Evolutionary conservation across 2,113 vertebrate species (phyloP).

Genomic region (Ceyx margarethae): DNA sequence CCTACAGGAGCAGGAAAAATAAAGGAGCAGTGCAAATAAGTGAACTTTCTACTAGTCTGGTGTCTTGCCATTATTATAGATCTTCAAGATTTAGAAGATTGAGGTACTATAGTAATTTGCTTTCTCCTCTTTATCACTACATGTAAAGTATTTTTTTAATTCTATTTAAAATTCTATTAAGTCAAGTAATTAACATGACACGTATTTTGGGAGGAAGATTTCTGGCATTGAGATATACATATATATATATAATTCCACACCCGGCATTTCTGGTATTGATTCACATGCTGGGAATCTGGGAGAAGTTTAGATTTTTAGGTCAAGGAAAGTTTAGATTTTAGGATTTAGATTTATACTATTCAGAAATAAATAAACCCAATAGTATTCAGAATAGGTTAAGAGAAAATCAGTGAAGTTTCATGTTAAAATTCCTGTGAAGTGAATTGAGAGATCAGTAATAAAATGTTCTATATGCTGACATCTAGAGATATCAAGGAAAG

Average conservation of each 20-base stretch:
- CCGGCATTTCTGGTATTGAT: neutral
- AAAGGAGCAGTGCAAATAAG: neutral
- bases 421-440: neutral
- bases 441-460: neutral
- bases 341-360: neutral
- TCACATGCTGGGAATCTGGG: neutral
- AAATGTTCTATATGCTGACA: neutral
- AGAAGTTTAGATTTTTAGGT: too few relatives aligned
- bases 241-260: too few relatives aligned
- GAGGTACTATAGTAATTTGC: neutral
- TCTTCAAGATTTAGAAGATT: neutral
- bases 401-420: neutral
- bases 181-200: neutral
- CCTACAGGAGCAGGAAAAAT: neutral
- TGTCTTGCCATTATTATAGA: neutral
- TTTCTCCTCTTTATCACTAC: neutral
- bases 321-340: neutral
- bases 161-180: neutral
- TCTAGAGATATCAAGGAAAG: neutral
- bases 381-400: neutral
- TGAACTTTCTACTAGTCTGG: neutral
- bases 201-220: neutral
- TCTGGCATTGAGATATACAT: too few relatives aligned
- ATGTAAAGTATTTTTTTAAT: neutral
- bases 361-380: neutral